These are phyloP conservation scores for Ctenopoma kingsleyae DNA, from an alignment of 2,797 vertebrate genomes.

Conservation along the genomic window DNA sequence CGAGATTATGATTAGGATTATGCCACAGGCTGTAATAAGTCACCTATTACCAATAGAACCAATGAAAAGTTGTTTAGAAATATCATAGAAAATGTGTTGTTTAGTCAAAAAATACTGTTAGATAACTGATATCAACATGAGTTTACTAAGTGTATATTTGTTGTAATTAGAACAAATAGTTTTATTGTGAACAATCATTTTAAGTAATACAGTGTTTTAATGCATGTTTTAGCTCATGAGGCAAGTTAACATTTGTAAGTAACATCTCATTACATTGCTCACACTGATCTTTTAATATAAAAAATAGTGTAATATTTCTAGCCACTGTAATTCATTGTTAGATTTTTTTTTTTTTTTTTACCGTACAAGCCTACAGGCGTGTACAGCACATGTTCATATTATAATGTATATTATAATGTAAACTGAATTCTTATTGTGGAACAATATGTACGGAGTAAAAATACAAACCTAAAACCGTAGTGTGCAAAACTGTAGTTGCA, in stretches of 20 bases:
- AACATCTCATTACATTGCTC: slow-evolving; percentile 3
- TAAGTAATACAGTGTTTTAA: slow-evolving; percentile 14
- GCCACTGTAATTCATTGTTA: slow-evolving; percentile 12
- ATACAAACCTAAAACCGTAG: slow-evolving; percentile 20
- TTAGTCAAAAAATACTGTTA: slow-evolving; percentile 1
- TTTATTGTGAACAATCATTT: slow-evolving; percentile 26
- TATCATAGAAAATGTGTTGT: background rate
- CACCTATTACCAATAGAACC: background rate
- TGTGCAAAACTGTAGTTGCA: background rate
- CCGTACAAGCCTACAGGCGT: slow-evolving; percentile 15
- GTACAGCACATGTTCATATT: slow-evolving; percentile 14
- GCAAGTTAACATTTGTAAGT: slow-evolving; percentile 6
- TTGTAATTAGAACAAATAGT: slow-evolving; percentile 29
- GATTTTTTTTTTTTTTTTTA: slow-evolving; percentile 1
- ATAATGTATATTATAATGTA: too few relatives aligned
- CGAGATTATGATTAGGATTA: background rate
- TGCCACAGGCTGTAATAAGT: background rate
- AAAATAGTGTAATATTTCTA: slow-evolving; percentile 4
- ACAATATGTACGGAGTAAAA: slow-evolving; percentile 23
- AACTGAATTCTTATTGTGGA: slow-evolving; percentile 26
- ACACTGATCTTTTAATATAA: slow-evolving; percentile 21
- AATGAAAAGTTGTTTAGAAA: slow-evolving; percentile 25
- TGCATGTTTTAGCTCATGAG: slow-evolving; percentile 13
- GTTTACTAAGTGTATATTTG: slow-evolving; percentile 37
- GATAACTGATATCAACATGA: background rate